Evolutionary conservation across 2,113 vertebrate species (phyloP).

Genomic region (Geococcyx californianus): DNA sequence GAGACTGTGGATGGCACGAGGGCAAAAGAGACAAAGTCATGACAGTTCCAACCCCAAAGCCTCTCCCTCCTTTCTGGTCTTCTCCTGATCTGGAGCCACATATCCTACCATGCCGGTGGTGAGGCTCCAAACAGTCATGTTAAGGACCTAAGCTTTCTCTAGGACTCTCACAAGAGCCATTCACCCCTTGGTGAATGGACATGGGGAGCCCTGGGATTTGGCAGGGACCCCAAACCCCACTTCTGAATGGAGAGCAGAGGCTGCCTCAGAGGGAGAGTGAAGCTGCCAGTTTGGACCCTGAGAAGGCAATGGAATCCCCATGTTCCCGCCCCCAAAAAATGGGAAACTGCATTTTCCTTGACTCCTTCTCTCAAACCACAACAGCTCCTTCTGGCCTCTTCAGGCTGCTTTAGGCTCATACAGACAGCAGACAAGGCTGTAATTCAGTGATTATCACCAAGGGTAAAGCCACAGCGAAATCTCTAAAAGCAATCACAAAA

Average conservation of each 20-base stretch:
- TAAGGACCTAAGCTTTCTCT: not conserved
- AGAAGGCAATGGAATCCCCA: not conserved
- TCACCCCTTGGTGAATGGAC: not conserved
- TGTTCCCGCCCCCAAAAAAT: fast-evolving
- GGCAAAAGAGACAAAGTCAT: not conserved
- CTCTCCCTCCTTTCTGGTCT: not conserved
- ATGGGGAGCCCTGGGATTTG: not conserved
- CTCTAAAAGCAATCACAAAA: not conserved
- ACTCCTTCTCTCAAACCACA: not conserved
- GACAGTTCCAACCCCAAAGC: not conserved
- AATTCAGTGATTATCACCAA: not conserved
- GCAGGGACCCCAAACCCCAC: not conserved
- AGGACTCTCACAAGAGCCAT: not conserved
- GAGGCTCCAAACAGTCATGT: not conserved
- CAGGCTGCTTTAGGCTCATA: not conserved
- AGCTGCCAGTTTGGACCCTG: not conserved
- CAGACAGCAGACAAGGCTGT: not conserved
- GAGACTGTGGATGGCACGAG: fast-evolving
- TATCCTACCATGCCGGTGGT: not conserved
- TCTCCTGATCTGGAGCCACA: not conserved
- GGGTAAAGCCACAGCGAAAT: not conserved
- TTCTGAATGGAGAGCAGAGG: not conserved
- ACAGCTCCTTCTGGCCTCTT: not conserved
- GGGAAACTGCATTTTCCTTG: not conserved
- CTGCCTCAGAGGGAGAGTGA: not conserved